Conservation (phyloP, 92 coral and sea anemone genomes). For the Desmophyllum pertusum region DNA sequence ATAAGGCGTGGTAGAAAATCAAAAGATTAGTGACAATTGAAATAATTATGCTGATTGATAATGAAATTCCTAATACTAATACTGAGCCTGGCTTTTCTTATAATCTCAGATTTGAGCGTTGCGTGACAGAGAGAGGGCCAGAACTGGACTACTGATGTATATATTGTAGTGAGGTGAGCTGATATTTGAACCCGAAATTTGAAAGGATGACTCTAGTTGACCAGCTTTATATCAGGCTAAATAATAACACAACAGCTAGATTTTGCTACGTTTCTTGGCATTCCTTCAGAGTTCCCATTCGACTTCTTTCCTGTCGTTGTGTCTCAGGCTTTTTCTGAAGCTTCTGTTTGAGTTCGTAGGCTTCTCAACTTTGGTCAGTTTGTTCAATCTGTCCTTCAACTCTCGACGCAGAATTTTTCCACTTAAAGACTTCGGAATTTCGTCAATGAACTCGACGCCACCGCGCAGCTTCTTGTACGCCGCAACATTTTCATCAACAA, state of each 20-base stretch:
- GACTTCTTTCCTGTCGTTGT: background rate
- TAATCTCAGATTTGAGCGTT: too few species aligned
- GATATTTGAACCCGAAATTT: too few species aligned
- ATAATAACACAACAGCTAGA: conserved; percentile 40
- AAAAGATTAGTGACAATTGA: too few species aligned
- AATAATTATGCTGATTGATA: too few species aligned
- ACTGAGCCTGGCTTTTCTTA: too few species aligned
- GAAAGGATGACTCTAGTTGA: background rate
- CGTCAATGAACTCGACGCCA: conserved; percentile 85
- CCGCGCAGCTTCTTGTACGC: conserved; percentile 91
- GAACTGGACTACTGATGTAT: too few species aligned
- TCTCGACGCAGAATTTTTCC: conserved; percentile 88
- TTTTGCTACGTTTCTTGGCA: background rate
- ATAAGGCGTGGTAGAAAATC: too few species aligned
- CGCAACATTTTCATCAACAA: conserved; percentile 80
- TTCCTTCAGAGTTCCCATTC: background rate
- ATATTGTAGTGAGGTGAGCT: too few species aligned
- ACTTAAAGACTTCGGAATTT: conserved; percentile 83
- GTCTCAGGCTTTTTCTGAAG: conserved; percentile 12
- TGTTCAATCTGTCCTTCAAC: conserved; percentile 54
- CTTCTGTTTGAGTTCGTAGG: background rate
- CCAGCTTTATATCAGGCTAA: background rate
- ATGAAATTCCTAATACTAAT: too few species aligned
- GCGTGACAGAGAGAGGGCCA: too few species aligned
- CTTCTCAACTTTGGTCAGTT: background rate